phyloP scores from a whole-genome alignment of 2,888 invertebrate species.

The Willowsia nigromaculata region DNA sequence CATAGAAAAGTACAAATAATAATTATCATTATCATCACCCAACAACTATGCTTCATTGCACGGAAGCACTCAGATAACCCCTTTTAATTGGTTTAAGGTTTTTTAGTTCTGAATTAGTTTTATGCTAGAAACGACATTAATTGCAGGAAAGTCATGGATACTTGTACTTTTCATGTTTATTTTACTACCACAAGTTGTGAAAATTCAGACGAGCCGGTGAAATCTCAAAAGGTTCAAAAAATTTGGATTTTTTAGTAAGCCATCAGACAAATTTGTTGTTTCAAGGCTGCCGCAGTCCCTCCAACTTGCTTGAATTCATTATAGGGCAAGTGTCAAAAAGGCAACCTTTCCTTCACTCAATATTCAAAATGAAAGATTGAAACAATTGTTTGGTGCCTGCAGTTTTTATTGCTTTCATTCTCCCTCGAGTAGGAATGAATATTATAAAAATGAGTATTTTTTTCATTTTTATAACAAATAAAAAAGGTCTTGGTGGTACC shows the following conservation, averaged over 20 bases:
- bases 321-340: background rate
- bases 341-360: constrained; percentile 17
- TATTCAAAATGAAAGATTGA: background rate
- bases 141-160: background rate
- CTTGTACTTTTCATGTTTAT: background rate
- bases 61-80: background rate
- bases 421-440: background rate
- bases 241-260: no score
- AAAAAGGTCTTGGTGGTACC: background rate
- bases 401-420: constrained; percentile 30
- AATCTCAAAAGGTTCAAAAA: background rate
- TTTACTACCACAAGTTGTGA: background rate
- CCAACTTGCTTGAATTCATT: no score
- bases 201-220: no score
- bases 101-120: constrained; percentile 22
- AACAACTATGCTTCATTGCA: background rate
- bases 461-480: background rate
- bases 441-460: background rate
- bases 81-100: constrained; percentile 10
- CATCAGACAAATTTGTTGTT: no score
- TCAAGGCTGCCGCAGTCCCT: constrained; percentile 29
- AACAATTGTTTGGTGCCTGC: background rate
- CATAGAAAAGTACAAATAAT: background rate
- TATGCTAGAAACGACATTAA: background rate
- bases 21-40: constrained; percentile 10